A percentile compares a stretch with the other conserved stretches of the same genome.
These are phyloP conservation scores for Leptinotarsa undecemlineata DNA, from an alignment of 1,140 invertebrate species.

Conservation along the genomic window DNA sequence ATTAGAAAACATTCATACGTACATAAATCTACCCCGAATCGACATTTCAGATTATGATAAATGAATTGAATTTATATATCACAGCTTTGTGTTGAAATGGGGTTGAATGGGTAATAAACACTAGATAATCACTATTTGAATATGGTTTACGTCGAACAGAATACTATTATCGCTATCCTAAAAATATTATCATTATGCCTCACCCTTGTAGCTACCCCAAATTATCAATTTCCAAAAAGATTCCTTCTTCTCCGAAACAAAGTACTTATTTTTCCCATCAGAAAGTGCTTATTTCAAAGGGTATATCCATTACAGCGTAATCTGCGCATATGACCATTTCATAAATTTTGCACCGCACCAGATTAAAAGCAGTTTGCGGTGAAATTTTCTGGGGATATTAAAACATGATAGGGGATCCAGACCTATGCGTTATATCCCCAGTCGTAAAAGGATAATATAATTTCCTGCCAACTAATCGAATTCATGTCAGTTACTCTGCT, in stretches of 20 bases:
- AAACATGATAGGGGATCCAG: slow-evolving; percentile 1
- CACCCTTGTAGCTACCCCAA: too few relatives aligned
- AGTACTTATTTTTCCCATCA: neutral
- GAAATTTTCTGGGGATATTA: neutral
- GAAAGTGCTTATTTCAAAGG: neutral
- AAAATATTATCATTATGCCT: too few relatives aligned
- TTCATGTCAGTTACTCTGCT: neutral
- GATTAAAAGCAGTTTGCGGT: neutral
- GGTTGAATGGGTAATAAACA: too few relatives aligned
- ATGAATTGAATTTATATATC: too few relatives aligned
- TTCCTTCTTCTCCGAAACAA: neutral
- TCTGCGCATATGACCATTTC: neutral
- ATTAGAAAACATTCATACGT: too few relatives aligned
- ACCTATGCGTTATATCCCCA: neutral
- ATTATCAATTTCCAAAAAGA: neutral
- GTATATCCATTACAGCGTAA: neutral
- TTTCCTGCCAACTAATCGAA: slow-evolving; percentile 5
- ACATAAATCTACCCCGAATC: too few relatives aligned
- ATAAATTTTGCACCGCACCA: slow-evolving; percentile 3
- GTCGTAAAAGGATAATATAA: slow-evolving; percentile 6
- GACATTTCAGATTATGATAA: too few relatives aligned
- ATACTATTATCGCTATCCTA: too few relatives aligned
- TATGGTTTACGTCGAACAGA: too few relatives aligned
- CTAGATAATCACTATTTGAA: too few relatives aligned
- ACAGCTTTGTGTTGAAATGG: too few relatives aligned